phyloP scores from a whole-genome alignment of 2,888 invertebrate genomes.

The Escarpia spicata region DNA sequence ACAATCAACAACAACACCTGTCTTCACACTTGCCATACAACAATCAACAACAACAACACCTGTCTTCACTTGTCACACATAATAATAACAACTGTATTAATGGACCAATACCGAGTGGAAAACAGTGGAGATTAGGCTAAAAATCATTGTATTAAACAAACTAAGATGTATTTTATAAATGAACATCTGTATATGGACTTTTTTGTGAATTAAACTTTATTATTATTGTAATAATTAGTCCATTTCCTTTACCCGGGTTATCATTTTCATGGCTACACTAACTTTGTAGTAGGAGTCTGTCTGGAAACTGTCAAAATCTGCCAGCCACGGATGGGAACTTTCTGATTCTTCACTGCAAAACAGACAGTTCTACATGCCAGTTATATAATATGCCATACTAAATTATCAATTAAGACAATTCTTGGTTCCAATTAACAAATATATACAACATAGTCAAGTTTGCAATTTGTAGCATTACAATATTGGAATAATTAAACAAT shows the following conservation, averaged over 20 bases:
- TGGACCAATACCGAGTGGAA: not conserved
- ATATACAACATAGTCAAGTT: not conserved
- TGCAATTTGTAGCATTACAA: not conserved
- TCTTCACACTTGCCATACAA: too few species aligned
- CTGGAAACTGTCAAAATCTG: slow-evolving; percentile 55
- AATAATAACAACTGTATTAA: too few species aligned
- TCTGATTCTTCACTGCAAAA: slow-evolving; percentile 47
- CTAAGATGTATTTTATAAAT: too few species aligned
- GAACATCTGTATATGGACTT: not conserved
- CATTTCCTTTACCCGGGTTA: not conserved
- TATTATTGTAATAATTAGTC: not conserved
- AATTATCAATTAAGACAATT: not conserved
- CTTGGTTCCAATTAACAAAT: not conserved
- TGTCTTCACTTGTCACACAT: too few species aligned
- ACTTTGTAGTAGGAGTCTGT: slow-evolving; percentile 56
- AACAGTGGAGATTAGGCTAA: not conserved
- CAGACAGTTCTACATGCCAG: not conserved
- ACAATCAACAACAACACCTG: too few species aligned
- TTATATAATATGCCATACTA: not conserved
- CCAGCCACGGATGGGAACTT: slow-evolving; percentile 59
- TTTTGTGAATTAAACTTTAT: not conserved
- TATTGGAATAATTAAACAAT: not conserved
- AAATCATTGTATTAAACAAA: not conserved
- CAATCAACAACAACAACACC: too few species aligned
- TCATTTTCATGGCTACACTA: slow-evolving; percentile 14